Conservation (phyloP, 2,888 invertebrate genomes). For the Torymus aiolomorphi region DNA sequence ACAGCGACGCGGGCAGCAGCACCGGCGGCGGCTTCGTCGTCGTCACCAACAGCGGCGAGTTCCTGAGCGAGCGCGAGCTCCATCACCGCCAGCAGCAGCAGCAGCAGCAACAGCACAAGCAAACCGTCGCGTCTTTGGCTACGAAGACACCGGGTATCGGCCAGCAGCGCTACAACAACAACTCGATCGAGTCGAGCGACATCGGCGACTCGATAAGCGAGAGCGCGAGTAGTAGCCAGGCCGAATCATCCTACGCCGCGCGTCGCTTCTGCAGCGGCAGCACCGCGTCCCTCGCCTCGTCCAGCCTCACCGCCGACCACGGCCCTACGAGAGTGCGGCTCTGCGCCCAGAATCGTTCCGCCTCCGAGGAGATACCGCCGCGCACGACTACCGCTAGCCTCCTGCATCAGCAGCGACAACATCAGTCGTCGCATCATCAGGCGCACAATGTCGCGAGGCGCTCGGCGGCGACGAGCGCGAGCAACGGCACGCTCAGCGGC, state of each 20-base stretch:
- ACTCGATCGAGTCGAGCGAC: slow-evolving; percentile 83
- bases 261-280: slow-evolving; percentile 75
- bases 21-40: slow-evolving; percentile 63
- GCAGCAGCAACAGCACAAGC: slow-evolving; percentile 46
- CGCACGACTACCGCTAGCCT: slow-evolving; percentile 5
- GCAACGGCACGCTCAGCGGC: slow-evolving; percentile 78
- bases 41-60: slow-evolving; percentile 65
- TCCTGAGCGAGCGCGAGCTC: slow-evolving; percentile 59
- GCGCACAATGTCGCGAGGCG: slow-evolving; percentile 71
- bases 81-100: slow-evolving; percentile 1
- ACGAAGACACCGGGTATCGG: slow-evolving; percentile 17
- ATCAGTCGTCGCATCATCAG: slow-evolving; percentile 4
- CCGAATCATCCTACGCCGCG: slow-evolving; percentile 74
- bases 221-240: slow-evolving; percentile 75
- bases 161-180: slow-evolving; percentile 77
- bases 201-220: slow-evolving; percentile 81
- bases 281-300: slow-evolving; percentile 78
- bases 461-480: slow-evolving; percentile 67
- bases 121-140: slow-evolving; percentile 19
- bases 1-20: slow-evolving; percentile 45
- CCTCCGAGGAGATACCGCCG: slow-evolving; percentile 80
- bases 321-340: slow-evolving; percentile 47
- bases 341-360: slow-evolving; percentile 62
- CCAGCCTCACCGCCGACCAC: slow-evolving; percentile 21
- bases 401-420: neutral